Conservation (phyloP, 1,140 invertebrate species). For the Phymastichus coffea region DNA sequence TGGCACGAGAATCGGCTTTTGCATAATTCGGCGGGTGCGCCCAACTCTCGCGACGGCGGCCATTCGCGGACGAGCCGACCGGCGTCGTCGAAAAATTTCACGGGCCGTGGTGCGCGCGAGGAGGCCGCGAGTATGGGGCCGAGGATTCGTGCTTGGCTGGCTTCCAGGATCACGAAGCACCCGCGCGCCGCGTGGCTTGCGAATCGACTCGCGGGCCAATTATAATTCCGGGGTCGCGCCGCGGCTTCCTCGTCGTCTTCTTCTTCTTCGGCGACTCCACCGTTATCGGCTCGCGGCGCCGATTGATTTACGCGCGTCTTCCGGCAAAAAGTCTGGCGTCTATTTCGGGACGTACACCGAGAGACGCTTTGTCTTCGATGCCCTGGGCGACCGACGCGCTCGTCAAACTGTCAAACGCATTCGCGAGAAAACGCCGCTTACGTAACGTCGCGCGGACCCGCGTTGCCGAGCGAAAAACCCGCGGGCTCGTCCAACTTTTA, state of each 20-base stretch:
- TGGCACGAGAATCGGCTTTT: too few relatives aligned
- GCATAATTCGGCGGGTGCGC: too few relatives aligned
- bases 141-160: conserved; percentile 14
- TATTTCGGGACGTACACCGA: neutral
- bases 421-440: too few relatives aligned
- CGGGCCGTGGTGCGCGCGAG: neutral
- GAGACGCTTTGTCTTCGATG: neutral
- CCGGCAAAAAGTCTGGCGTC: conserved; percentile 1
- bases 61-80: too few relatives aligned
- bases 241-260: neutral
- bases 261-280: neutral
- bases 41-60: too few relatives aligned
- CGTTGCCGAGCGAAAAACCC: too few relatives aligned
- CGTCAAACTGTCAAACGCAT: conserved; percentile 1
- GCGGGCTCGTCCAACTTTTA: too few relatives aligned
- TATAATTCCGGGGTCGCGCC: conserved; percentile 21
- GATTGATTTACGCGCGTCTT: conserved; percentile 12
- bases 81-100: conserved; percentile 7
- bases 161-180: conserved; percentile 3
- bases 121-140: conserved; percentile 5
- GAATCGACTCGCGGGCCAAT: conserved; percentile 25
- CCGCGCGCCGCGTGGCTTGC: conserved; percentile 6
- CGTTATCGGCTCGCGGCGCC: neutral
- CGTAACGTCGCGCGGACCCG: too few relatives aligned
- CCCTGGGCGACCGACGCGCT: too few relatives aligned